These are phyloP conservation scores for Manis javanica DNA, from an alignment of 2,797 vertebrate species.

Conservation along the genomic window DNA sequence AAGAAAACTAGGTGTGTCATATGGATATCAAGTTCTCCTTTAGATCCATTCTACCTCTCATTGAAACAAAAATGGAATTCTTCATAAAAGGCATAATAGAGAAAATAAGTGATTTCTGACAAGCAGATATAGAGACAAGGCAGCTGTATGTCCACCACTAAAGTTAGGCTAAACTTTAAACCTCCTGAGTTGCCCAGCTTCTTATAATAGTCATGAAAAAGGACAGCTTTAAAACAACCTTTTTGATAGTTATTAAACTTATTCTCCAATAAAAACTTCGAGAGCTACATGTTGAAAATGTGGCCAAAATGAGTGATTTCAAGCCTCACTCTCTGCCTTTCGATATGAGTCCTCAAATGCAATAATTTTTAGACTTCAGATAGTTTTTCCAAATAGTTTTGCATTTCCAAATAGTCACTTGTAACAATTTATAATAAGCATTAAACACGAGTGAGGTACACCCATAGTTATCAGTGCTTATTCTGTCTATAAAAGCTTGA, in stretches of 20 bases:
- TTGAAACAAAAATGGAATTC: not conserved
- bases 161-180: not conserved
- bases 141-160: no score
- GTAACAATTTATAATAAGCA: not conserved
- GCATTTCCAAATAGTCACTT: constrained; percentile 20
- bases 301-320: not conserved
- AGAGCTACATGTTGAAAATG: not conserved
- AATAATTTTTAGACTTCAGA: not conserved
- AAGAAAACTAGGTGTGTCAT: not conserved
- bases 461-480: not conserved
- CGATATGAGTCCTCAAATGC: not conserved
- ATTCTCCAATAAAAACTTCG: not conserved
- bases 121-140: not conserved
- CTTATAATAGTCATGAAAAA: not conserved
- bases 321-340: not conserved
- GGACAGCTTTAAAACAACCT: not conserved
- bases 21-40: not conserved
- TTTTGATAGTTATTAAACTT: not conserved
- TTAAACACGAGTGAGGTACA: not conserved
- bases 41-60: not conserved
- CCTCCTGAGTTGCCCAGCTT: no score
- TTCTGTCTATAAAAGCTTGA: not conserved
- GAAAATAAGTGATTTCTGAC: not conserved
- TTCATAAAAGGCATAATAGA: not conserved
- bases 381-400: not conserved